Conservation (phyloP, 2,113 vertebrate genomes). For the Thomomys bottae region DNA sequence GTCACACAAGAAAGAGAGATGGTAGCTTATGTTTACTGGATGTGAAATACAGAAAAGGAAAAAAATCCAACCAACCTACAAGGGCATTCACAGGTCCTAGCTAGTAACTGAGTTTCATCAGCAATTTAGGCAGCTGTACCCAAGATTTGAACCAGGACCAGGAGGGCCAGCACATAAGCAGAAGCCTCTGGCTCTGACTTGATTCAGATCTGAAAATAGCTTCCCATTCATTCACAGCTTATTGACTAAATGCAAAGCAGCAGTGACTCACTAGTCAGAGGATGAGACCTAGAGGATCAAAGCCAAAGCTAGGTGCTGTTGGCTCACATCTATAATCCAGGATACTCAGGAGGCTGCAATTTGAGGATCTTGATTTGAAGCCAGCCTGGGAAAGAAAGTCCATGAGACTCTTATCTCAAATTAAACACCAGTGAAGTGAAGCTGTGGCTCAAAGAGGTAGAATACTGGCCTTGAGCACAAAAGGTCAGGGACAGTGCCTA, state of each 20-base stretch:
- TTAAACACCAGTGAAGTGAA: too few relatives aligned
- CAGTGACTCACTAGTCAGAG: too few relatives aligned
- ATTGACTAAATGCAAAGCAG: neutral
- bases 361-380: too few relatives aligned
- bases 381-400: too few relatives aligned
- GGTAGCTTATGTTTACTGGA: neutral
- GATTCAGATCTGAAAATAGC: accelerated
- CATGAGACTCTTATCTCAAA: too few relatives aligned
- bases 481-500: too few relatives aligned
- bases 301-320: too few relatives aligned
- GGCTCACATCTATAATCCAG: too few relatives aligned
- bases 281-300: too few relatives aligned
- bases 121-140: neutral
- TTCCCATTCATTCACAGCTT: neutral
- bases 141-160: neutral
- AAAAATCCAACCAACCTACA: neutral
- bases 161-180: neutral
- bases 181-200: neutral
- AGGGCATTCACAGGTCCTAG: neutral
- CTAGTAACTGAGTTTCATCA: neutral
- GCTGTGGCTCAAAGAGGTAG: too few relatives aligned
- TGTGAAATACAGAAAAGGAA: neutral
- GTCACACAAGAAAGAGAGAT: neutral
- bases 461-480: too few relatives aligned
- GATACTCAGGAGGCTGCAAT: too few relatives aligned